Evolutionary conservation across 2,113 vertebrate genomes (phyloP).

Genomic region (Megalops atlanticus): DNA sequence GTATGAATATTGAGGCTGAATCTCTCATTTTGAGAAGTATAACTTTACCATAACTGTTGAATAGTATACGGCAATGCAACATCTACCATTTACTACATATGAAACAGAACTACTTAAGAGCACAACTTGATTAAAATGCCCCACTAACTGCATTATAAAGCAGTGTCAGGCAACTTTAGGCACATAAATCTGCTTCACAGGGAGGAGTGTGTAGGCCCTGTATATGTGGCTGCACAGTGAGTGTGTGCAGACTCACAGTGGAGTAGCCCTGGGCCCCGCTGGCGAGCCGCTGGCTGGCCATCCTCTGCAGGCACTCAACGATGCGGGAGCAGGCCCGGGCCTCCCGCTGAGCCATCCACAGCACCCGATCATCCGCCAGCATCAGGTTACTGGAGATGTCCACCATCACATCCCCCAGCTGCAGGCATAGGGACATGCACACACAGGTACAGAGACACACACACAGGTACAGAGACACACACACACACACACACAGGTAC

Average conservation of each 20-base stretch:
- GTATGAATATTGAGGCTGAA: too few species aligned
- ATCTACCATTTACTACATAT: too few species aligned
- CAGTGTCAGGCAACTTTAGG: too few species aligned
- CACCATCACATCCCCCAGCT: slow-evolving; percentile 94
- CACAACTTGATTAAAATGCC: too few species aligned
- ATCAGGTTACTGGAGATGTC: slow-evolving; percentile 95
- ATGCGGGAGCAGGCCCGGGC: slow-evolving; percentile 87
- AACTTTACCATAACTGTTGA: too few species aligned
- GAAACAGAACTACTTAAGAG: too few species aligned
- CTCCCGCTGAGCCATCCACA: slow-evolving; percentile 91
- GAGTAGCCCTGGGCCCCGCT: slow-evolving; percentile 86
- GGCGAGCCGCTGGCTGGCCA: slow-evolving; percentile 80
- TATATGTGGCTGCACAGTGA: background rate
- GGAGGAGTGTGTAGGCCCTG: too few species aligned
- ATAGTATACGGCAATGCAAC: too few species aligned
- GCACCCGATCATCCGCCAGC: slow-evolving; percentile 88
- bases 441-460: background rate
- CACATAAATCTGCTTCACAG: too few species aligned
- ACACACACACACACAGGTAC: background rate
- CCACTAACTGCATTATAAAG: too few species aligned
- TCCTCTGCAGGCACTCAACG: slow-evolving; percentile 83
- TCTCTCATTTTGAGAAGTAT: too few species aligned
- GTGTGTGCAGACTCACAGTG: slow-evolving; percentile 68
- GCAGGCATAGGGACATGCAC: slow-evolving; percentile 27
- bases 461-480: background rate